A percentile compares a stretch with the other conserved stretches of the same genome.
Evolutionary conservation across 2,113 vertebrate genomes (phyloP).

Genomic region (Nyctereutes procyonoides): DNA sequence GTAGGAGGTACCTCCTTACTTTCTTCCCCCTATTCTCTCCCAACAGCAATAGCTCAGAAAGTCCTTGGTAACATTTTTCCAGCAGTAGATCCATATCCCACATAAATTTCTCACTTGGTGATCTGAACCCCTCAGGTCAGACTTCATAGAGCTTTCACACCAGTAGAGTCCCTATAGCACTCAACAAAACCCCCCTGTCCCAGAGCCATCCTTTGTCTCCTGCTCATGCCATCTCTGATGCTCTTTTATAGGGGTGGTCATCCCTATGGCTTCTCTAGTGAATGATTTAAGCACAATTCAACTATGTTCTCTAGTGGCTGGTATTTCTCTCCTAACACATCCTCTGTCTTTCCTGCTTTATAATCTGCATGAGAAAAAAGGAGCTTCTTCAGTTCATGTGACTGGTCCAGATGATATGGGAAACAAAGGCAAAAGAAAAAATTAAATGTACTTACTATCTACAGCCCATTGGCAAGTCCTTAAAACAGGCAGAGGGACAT

Average conservation of each 20-base stretch:
- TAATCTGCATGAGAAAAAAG: neutral
- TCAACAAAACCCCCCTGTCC: neutral
- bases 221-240: neutral
- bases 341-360: neutral
- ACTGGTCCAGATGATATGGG: neutral
- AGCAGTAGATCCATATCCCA: neutral
- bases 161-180: neutral
- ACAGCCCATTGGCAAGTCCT: neutral
- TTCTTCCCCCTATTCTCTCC: neutral
- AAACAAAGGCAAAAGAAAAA: neutral
- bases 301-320: neutral
- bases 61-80: neutral
- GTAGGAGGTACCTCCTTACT: neutral
- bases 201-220: neutral
- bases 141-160: neutral
- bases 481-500: neutral
- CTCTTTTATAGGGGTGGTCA: neutral
- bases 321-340: neutral
- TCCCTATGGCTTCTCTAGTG: neutral
- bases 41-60: neutral
- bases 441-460: neutral
- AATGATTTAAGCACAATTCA: slow-evolving; percentile 8
- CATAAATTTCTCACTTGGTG: neutral
- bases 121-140: neutral
- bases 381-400: neutral